Evolutionary conservation across 1,140 invertebrate genomes (phyloP).

Genomic region (Drosophila yakuba): DNA sequence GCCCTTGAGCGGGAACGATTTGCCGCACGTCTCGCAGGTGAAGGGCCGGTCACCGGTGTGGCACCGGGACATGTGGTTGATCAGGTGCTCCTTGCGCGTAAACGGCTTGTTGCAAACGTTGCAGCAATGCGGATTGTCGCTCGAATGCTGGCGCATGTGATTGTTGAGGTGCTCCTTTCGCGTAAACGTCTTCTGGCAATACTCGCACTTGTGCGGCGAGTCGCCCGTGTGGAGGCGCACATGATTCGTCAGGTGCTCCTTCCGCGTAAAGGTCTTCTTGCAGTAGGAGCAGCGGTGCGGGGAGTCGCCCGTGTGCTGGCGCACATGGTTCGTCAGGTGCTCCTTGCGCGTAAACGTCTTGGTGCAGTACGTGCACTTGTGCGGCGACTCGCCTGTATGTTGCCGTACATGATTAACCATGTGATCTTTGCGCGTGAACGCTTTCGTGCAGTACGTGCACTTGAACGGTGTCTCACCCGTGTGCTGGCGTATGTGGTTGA

Average conservation of each 20-base stretch:
- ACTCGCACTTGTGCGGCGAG: constrained; percentile 92
- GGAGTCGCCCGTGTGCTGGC: constrained; percentile 92
- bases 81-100: constrained; percentile 91
- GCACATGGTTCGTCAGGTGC: constrained; percentile 88
- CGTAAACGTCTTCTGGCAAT: constrained; percentile 93
- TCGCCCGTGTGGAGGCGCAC: constrained; percentile 90
- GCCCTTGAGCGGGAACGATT: constrained; percentile 93
- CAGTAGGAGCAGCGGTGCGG: constrained; percentile 90
- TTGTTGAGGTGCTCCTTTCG: constrained; percentile 92
- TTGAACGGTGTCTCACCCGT: constrained; percentile 93
- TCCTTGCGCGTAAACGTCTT: constrained; percentile 93
- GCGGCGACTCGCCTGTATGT: constrained; percentile 94
- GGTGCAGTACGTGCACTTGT: constrained; percentile 91
- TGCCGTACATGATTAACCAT: constrained; percentile 90
- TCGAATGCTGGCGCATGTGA: constrained; percentile 90
- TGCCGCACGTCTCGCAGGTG: constrained; percentile 92
- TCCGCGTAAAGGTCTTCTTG: constrained; percentile 92
- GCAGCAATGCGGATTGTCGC: constrained; percentile 93
- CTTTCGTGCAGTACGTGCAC: constrained; percentile 94
- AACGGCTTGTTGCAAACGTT: constrained; percentile 93
- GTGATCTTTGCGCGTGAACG: constrained; percentile 93
- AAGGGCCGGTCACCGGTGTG: constrained; percentile 95
- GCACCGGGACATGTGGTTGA: constrained; percentile 90
- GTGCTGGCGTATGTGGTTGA: constrained; percentile 92
- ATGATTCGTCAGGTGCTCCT: constrained; percentile 96